These are phyloP conservation scores for Hyla sarda DNA, from an alignment of 2,113 vertebrate genomes.

Conservation along the genomic window DNA sequence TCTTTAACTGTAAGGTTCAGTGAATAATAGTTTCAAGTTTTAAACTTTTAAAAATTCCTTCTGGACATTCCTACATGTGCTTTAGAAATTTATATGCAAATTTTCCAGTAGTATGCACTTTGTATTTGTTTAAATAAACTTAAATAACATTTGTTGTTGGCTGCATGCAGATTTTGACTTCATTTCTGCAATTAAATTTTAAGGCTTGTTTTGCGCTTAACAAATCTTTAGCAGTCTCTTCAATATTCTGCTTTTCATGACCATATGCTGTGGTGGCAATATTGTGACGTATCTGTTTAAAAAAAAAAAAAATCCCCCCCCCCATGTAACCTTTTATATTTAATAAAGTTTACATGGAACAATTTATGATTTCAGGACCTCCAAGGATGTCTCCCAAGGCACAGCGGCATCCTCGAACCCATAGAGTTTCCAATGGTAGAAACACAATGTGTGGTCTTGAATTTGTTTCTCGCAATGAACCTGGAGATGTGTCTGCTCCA, in stretches of 20 bases:
- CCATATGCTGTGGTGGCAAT: not conserved
- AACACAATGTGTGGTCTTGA: constrained; percentile 86
- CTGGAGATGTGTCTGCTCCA: constrained; percentile 81
- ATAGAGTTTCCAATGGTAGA: constrained; percentile 89
- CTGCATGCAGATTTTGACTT: not conserved
- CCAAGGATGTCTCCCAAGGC: constrained; percentile 99
- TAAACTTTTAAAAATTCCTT: no score
- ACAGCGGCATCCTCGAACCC: constrained; percentile 92
- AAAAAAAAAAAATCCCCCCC: not conserved
- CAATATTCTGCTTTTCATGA: not conserved
- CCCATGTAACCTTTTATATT: not conserved
- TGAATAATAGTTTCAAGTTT: no score
- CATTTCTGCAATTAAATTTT: not conserved
- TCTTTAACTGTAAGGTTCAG: no score
- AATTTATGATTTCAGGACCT: constrained; percentile 79
- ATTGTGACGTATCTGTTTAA: not conserved
- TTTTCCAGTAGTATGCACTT: not conserved
- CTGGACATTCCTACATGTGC: not conserved
- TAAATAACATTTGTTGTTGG: not conserved
- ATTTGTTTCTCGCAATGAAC: constrained; percentile 87
- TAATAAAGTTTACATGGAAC: not conserved
- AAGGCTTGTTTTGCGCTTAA: not conserved
- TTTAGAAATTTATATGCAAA: no score
- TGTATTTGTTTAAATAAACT: not conserved
- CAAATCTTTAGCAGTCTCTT: not conserved